Evolutionary conservation across 2,797 vertebrate genomes (phyloP).

Genomic region (Pteronotus mesoamericanus): DNA sequence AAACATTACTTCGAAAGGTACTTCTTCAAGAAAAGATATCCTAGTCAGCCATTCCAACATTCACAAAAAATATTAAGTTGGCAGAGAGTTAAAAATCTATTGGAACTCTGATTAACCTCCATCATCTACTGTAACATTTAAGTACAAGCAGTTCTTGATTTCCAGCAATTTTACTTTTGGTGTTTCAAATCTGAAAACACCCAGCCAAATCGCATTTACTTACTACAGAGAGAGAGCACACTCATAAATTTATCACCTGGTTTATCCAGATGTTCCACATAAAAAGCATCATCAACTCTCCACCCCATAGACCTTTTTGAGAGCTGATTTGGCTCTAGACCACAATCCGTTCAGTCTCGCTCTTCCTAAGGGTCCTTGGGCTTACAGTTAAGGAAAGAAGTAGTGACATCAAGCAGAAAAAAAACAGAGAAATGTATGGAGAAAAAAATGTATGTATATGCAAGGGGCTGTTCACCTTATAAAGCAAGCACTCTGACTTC

Average conservation of each 20-base stretch:
- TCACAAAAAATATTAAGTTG: conserved; percentile 17
- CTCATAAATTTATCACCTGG: not conserved
- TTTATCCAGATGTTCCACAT: not conserved
- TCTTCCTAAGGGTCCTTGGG: not conserved
- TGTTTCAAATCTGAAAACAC: conserved; percentile 3
- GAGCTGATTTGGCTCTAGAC: not conserved
- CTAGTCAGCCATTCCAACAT: not conserved
- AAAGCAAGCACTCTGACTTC: not conserved
- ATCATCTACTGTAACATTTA: not conserved
- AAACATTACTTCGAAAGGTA: not conserved
- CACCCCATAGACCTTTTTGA: not conserved
- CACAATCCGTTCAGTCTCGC: not conserved
- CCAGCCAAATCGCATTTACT: not conserved
- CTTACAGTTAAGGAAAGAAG: not conserved
- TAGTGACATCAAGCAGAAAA: not conserved
- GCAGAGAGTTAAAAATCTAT: not conserved
- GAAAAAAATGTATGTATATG: not conserved
- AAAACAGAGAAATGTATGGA: not conserved
- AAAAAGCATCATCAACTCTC: not conserved
- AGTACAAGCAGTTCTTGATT: conserved; percentile 26
- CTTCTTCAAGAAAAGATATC: not conserved
- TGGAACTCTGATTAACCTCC: not conserved
- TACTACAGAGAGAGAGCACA: not conserved
- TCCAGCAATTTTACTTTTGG: conserved; percentile 16
- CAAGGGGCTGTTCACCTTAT: not conserved